phyloP scores from a whole-genome alignment of 2,888 invertebrate species.

The Lepidochitona cinerea region DNA sequence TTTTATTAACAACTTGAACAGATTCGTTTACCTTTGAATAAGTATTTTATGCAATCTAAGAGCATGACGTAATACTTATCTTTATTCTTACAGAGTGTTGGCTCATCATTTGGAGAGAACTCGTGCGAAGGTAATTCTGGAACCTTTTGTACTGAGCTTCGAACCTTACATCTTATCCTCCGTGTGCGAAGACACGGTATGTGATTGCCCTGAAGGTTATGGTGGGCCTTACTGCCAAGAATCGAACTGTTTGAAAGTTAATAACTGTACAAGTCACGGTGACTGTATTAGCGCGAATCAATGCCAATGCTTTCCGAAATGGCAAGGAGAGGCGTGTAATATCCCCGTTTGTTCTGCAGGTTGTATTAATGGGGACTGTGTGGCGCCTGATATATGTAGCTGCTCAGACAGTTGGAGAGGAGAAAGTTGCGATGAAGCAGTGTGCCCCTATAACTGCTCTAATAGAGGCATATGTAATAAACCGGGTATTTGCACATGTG shows the following conservation, averaged over 20 bases:
- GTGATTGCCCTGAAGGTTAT: not conserved
- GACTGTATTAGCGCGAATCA: not conserved
- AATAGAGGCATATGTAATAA: not conserved
- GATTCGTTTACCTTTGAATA: too few species aligned
- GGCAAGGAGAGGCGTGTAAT: not conserved
- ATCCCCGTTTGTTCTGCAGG: not conserved
- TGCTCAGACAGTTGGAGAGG: conserved; percentile 6
- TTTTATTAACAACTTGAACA: too few species aligned
- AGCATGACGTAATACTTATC: too few species aligned
- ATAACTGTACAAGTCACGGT: not conserved
- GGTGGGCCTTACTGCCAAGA: not conserved
- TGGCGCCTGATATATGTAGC: conserved; percentile 22
- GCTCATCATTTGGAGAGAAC: not conserved
- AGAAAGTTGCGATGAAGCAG: not conserved
- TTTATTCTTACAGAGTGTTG: not conserved
- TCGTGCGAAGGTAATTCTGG: not conserved
- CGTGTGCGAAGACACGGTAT: not conserved
- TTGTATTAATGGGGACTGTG: conserved; percentile 4
- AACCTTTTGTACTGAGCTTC: not conserved
- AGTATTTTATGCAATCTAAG: too few species aligned
- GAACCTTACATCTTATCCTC: not conserved
- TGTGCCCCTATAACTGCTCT: conserved; percentile 18
- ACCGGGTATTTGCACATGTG: conserved; percentile 9
- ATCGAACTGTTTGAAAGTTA: not conserved
- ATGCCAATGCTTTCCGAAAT: not conserved